phyloP scores from a whole-genome alignment of 2,888 invertebrate genomes.

The Xestia ashworthii region DNA sequence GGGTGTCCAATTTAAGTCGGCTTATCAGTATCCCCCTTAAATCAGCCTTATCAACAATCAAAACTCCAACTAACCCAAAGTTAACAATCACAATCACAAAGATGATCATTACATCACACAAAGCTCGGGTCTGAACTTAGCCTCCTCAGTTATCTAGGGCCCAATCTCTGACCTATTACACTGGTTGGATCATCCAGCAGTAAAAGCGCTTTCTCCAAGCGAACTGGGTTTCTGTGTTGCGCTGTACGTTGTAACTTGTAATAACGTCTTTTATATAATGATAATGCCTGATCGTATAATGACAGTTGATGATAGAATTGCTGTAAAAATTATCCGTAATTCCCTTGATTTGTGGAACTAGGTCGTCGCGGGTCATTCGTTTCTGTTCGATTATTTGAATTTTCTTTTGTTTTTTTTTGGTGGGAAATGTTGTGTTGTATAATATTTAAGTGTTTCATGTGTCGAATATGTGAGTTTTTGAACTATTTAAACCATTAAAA shows the following conservation, averaged over 20 bases:
- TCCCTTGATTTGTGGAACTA: constrained; percentile 34
- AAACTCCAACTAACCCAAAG: not conserved
- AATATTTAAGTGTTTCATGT: not conserved
- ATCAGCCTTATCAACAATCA: not conserved
- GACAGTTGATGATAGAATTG: constrained; percentile 39
- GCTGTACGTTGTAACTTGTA: constrained; percentile 33
- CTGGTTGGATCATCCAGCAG: constrained; percentile 80
- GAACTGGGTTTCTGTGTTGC: constrained; percentile 74
- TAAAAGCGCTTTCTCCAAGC: constrained; percentile 79
- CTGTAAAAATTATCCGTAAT: constrained; percentile 52
- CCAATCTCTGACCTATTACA: constrained; percentile 83
- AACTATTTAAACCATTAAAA: not conserved
- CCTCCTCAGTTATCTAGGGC: constrained; percentile 61
- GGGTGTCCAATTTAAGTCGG: not conserved
- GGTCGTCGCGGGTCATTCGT: constrained; percentile 53
- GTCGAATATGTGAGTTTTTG: not conserved
- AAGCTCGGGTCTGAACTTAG: constrained; percentile 41
- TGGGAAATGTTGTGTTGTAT: not conserved
- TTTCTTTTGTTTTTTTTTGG: constrained; percentile 13
- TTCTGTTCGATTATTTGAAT: constrained; percentile 1
- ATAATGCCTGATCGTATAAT: constrained; percentile 47
- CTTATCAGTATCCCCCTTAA: not conserved
- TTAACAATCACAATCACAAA: constrained; percentile 22
- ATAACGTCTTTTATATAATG: constrained; percentile 57
- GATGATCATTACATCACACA: constrained; percentile 44